Evolutionary conservation across 1,140 invertebrate species (phyloP).

Genomic region (Yoshiicerus persimilis): DNA sequence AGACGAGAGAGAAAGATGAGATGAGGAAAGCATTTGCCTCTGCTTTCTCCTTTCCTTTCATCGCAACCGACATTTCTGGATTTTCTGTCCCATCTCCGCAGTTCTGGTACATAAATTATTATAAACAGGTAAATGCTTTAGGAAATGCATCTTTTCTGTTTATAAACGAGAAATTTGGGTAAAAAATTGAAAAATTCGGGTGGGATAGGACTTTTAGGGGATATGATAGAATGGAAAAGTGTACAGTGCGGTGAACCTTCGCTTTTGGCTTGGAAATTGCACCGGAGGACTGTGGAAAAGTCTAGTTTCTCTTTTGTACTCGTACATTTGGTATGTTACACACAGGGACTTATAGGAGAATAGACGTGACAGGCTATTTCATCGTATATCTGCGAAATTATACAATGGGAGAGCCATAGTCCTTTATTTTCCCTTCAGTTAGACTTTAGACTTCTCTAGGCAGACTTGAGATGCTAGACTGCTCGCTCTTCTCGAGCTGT

Average conservation of each 20-base stretch:
- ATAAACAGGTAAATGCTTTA: background rate
- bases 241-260: background rate
- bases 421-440: background rate
- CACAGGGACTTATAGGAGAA: background rate
- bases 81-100: background rate
- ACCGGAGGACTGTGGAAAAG: background rate
- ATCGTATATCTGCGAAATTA: background rate
- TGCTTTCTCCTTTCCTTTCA: background rate
- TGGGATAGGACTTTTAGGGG: background rate
- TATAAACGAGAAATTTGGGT: background rate
- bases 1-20: constrained; percentile 10
- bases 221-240: background rate
- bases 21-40: constrained; percentile 8
- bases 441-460: background rate
- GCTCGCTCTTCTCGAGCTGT: background rate
- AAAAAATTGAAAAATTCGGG: background rate
- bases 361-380: background rate
- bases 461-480: no score
- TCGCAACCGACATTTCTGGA: background rate
- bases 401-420: background rate
- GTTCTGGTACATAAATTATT: background rate
- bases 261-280: constrained; percentile 2
- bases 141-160: background rate
- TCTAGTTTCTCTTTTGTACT: background rate
- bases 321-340: background rate